These are phyloP conservation scores for Emydura subglobosa DNA, from an alignment of 2,113 vertebrate species.

Conservation along the genomic window DNA sequence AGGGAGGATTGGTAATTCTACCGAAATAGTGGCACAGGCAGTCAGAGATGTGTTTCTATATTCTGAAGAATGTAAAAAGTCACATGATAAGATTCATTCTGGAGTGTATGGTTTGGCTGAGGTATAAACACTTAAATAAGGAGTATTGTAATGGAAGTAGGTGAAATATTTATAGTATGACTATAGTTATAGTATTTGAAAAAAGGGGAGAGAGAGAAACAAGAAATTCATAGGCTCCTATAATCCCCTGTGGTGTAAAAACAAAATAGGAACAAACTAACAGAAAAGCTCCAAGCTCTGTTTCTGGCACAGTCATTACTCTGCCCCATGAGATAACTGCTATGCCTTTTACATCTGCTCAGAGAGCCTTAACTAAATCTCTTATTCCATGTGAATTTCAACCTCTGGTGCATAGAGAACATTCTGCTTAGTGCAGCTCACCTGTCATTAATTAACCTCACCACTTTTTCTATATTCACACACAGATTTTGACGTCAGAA, in stretches of 20 bases:
- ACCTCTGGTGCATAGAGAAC: no score
- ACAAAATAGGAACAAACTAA: not conserved
- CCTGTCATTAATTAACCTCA: no score
- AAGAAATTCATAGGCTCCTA: not conserved
- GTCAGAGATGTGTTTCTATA: no score
- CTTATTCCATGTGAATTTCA: no score
- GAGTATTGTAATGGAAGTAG: not conserved
- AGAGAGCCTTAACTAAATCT: no score
- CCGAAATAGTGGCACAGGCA: accelerated
- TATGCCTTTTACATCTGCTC: no score
- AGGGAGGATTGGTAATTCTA: not conserved
- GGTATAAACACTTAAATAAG: not conserved
- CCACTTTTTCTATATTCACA: no score
- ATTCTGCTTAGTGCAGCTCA: no score
- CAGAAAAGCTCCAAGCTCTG: not conserved
- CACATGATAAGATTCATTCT: not conserved
- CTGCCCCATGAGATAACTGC: accelerated
- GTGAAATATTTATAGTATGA: not conserved
- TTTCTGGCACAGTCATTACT: not conserved
- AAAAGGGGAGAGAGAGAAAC: not conserved
- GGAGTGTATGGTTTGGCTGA: not conserved
- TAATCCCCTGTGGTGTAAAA: not conserved
- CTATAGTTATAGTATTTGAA: accelerated
- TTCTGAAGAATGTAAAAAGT: no score
- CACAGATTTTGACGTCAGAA: no score